Evolutionary conservation across 1,140 invertebrate genomes (phyloP).

Genomic region (Plodia interpunctella): DNA sequence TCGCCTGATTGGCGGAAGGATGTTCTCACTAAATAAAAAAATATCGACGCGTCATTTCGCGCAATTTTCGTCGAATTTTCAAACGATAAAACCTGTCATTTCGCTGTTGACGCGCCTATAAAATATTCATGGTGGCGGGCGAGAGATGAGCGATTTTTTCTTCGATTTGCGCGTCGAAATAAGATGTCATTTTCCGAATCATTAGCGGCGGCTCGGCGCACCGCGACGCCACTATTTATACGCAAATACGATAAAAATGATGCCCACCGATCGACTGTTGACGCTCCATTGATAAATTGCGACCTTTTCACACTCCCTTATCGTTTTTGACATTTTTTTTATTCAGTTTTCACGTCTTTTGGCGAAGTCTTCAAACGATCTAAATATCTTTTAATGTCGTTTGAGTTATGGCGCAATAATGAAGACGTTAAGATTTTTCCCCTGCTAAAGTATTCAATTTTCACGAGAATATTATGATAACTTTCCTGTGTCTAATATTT

Average conservation of each 20-base stretch:
- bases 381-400: constrained; percentile 25
- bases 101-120: constrained; percentile 74
- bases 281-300: constrained; percentile 74
- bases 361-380: constrained; percentile 15
- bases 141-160: constrained; percentile 75
- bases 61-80: constrained; percentile 75
- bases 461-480: neutral
- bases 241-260: constrained; percentile 76
- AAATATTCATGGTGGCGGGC: constrained; percentile 74
- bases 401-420: constrained; percentile 11
- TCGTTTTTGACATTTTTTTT: constrained; percentile 45
- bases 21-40: constrained; percentile 74
- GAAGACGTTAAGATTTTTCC: neutral
- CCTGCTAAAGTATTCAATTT: neutral
- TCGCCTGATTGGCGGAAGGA: constrained; percentile 75
- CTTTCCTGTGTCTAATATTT: too few species aligned
- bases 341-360: constrained; percentile 26
- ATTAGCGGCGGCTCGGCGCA: constrained; percentile 73
- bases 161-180: constrained; percentile 74
- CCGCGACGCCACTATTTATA: constrained; percentile 72
- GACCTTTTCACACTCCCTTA: constrained; percentile 61
- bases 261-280: constrained; percentile 70
- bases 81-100: constrained; percentile 78
- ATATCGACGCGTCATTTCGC: constrained; percentile 75
- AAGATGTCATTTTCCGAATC: constrained; percentile 78